Evolutionary conservation across 2,888 invertebrate species (phyloP).

Genomic region (Aphidoletes aphidimyza): DNA sequence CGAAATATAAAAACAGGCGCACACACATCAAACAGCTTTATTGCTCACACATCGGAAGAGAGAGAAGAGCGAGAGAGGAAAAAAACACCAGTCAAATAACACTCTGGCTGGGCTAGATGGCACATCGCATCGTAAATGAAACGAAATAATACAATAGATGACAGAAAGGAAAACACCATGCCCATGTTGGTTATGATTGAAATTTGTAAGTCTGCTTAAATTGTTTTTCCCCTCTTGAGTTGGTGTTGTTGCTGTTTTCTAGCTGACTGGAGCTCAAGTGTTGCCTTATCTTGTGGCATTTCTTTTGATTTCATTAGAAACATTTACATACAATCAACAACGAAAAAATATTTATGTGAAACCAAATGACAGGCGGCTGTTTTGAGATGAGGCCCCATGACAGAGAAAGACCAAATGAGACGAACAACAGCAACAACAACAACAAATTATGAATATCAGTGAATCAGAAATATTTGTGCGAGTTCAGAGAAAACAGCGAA

Average conservation of each 20-base stretch:
- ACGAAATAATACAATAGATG: not conserved
- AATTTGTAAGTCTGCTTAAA: no score
- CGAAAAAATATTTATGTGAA: slow-evolving; percentile 12
- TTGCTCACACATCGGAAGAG: not conserved
- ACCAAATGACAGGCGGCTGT: not conserved
- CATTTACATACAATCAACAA: slow-evolving; percentile 38
- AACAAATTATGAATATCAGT: not conserved
- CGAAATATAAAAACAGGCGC: not conserved
- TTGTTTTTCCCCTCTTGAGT: not conserved
- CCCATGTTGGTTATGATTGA: not conserved
- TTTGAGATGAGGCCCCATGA: not conserved
- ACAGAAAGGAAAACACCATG: not conserved
- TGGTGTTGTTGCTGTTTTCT: not conserved
- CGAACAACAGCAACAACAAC: no score
- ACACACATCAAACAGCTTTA: not conserved
- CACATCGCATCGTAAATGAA: not conserved
- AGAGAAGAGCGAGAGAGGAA: no score
- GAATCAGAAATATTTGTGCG: no score
- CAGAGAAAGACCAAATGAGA: not conserved
- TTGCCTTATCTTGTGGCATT: slow-evolving; percentile 6
- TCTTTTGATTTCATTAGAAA: slow-evolving; percentile 46
- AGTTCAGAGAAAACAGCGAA: not conserved
- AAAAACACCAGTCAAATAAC: no score
- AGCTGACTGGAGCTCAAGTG: no score
- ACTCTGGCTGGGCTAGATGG: no score